A percentile compares a stretch with the other conserved stretches of the same genome.
These are phyloP conservation scores for Eulithis prunata DNA, from an alignment of 2,888 invertebrate genomes.

Conservation along the genomic window DNA sequence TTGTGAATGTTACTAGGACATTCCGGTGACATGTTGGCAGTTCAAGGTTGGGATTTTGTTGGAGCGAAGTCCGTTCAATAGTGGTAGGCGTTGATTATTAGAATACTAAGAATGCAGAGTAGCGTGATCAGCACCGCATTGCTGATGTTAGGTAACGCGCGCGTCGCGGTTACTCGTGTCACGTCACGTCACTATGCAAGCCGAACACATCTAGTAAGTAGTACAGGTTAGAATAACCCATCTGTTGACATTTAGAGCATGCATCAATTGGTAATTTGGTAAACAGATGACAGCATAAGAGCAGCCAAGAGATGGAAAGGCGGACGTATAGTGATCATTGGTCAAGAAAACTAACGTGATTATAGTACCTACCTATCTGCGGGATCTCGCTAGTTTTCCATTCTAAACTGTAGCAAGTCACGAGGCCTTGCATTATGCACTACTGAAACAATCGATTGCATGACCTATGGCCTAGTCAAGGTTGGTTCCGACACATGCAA, in stretches of 20 bases:
- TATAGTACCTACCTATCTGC: neutral
- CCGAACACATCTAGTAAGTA: slow-evolving; percentile 14
- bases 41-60: slow-evolving; percentile 25
- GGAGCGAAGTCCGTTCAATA: neutral
- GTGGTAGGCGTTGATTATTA: slow-evolving; percentile 18
- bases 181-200: slow-evolving; percentile 43
- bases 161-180: slow-evolving; percentile 55
- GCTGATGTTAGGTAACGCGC: slow-evolving; percentile 65
- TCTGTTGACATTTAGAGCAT: slow-evolving; percentile 1
- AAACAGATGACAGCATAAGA: neutral
- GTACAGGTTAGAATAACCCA: neutral
- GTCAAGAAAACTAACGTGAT: neutral
- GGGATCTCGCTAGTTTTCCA: slow-evolving; percentile 10
- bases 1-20: slow-evolving; percentile 30
- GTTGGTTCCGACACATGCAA: slow-evolving; percentile 37
- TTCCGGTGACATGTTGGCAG: slow-evolving; percentile 19
- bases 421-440: slow-evolving; percentile 54
- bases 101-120: slow-evolving; percentile 60
- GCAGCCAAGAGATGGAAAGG: neutral
- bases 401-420: slow-evolving; percentile 37
- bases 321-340: neutral
- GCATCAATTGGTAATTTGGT: slow-evolving; percentile 1
- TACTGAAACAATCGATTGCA: slow-evolving; percentile 53
- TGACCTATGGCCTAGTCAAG: slow-evolving; percentile 51
- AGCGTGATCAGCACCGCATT: slow-evolving; percentile 69